Percentiles rank a stretch among this genome's conserved stretches.
These are phyloP conservation scores for Zaprionus taronus DNA, from an alignment of 1,140 invertebrate species.

Conservation along the genomic window DNA sequence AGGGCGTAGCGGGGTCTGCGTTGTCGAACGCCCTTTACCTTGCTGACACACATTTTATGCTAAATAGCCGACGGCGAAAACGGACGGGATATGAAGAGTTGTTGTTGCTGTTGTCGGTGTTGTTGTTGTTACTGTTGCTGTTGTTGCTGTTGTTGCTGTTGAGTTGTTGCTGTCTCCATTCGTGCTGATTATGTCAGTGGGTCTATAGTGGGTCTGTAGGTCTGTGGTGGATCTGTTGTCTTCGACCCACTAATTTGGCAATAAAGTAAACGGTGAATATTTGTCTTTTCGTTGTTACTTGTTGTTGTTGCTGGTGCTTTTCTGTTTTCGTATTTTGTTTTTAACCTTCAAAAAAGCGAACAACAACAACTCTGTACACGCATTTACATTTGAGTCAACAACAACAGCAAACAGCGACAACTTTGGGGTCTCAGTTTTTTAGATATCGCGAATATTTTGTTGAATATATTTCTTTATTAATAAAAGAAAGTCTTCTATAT, in stretches of 20 bases:
- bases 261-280: constrained; percentile 56
- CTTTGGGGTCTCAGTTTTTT: constrained; percentile 18
- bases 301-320: background rate
- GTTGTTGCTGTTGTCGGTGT: constrained; percentile 19
- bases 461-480: constrained; percentile 1
- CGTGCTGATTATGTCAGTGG: constrained; percentile 49
- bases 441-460: constrained; percentile 46
- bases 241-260: constrained; percentile 58
- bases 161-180: constrained; percentile 22
- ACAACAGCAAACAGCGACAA: constrained; percentile 17
- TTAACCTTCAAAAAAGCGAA: constrained; percentile 61
- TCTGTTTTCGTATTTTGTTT: constrained; percentile 25
- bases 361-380: constrained; percentile 43
- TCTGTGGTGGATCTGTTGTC: constrained; percentile 38
- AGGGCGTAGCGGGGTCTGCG: constrained; percentile 14
- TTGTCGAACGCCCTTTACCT: constrained; percentile 75
- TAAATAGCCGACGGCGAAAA: constrained; percentile 58
- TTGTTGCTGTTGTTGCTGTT: constrained; percentile 18
- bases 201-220: constrained; percentile 37
- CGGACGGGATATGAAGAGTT: constrained; percentile 44
- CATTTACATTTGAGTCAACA: constrained; percentile 57
- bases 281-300: background rate
- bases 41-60: constrained; percentile 82
- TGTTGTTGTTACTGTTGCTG: constrained; percentile 21
- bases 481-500: background rate